Evolutionary conservation across 1,140 invertebrate species (phyloP).

Genomic region (Papilio dardanus): DNA sequence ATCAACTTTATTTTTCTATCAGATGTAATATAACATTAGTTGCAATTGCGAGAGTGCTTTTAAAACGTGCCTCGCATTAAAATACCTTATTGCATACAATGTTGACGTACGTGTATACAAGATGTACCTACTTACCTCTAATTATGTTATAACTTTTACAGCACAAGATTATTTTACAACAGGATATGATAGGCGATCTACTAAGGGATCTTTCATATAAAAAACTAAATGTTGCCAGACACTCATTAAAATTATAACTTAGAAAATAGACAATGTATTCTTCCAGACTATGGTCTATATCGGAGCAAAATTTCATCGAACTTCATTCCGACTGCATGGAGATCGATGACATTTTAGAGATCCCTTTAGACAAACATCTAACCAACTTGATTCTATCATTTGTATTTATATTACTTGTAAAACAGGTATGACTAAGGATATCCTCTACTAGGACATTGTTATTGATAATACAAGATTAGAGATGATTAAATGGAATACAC

Average conservation of each 20-base stretch:
- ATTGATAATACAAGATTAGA: neutral
- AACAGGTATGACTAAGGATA: too few species aligned
- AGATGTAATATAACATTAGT: neutral
- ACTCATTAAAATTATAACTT: too few species aligned
- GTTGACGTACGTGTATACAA: slow-evolving; percentile 4
- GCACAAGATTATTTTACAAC: neutral
- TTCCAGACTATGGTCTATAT: too few species aligned
- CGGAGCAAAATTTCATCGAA: too few species aligned
- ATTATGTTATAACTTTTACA: neutral
- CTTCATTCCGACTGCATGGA: too few species aligned
- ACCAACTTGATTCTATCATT: too few species aligned
- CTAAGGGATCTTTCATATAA: neutral
- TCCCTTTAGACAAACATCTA: too few species aligned
- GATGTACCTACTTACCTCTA: neutral
- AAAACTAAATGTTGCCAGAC: too few species aligned
- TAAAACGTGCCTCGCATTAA: neutral
- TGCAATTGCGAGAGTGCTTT: neutral
- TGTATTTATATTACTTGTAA: too few species aligned
- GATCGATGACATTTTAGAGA: too few species aligned
- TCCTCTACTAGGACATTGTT: too few species aligned
- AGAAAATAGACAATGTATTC: too few species aligned
- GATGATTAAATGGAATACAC: neutral
- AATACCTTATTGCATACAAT: slow-evolving; percentile 8
- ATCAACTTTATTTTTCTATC: neutral
- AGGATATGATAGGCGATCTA: neutral